Conservation (phyloP, 92 coral and sea anemone genomes). For the Porites evermanni region DNA sequence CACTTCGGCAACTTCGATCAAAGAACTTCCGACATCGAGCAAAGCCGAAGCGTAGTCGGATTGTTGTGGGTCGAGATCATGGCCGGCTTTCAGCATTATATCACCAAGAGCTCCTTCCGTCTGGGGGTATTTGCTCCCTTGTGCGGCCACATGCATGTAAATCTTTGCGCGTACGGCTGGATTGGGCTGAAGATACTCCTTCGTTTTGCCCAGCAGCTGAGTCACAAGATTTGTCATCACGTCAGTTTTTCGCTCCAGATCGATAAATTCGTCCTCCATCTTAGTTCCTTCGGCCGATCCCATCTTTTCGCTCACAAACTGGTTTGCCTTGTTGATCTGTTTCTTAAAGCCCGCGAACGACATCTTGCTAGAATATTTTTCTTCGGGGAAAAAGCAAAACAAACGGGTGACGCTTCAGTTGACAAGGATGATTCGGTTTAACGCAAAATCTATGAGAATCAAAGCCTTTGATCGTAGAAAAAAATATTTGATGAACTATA, state of each 20-base stretch:
- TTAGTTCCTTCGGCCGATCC: constrained; percentile 94
- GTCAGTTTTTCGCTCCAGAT: constrained; percentile 82
- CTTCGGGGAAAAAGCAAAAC: not conserved
- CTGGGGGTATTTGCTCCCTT: constrained; percentile 76
- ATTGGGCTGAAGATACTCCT: constrained; percentile 85
- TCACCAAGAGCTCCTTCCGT: constrained; percentile 86
- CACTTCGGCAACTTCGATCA: constrained; percentile 81
- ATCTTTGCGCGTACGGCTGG: constrained; percentile 84
- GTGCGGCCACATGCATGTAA: constrained; percentile 80
- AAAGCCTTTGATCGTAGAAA: constrained; percentile 18
- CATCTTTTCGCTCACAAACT: constrained; percentile 94
- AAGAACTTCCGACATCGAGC: constrained; percentile 81
- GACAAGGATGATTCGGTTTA: not conserved
- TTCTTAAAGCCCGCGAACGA: constrained; percentile 91
- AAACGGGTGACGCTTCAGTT: not conserved
- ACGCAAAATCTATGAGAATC: not conserved
- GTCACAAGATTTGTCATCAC: constrained; percentile 76
- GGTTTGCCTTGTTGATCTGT: constrained; percentile 91
- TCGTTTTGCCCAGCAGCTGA: constrained; percentile 78
- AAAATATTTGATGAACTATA: not conserved
- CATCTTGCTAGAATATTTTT: constrained; percentile 51
- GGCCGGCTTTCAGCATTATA: constrained; percentile 85
- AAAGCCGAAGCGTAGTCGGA: constrained; percentile 89
- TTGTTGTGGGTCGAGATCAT: constrained; percentile 72
- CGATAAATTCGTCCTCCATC: constrained; percentile 82